A percentile compares a stretch with the other conserved stretches of the same genome.
phyloP scores from a whole-genome alignment of 92 coral and sea anemone species.

The Ricordea florida region DNA sequence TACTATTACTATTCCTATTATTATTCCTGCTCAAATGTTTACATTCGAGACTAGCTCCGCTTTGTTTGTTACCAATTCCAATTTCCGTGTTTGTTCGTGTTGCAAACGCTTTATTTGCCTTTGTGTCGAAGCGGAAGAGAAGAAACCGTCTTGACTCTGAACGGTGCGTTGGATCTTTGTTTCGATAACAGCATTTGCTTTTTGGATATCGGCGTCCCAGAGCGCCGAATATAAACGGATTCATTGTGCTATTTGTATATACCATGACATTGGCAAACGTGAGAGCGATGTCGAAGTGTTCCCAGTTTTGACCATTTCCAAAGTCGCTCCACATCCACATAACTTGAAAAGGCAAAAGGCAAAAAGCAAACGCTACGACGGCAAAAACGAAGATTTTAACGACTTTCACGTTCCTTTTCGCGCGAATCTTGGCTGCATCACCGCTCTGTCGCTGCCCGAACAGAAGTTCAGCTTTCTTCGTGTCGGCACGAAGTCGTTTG shows the following conservation, averaged over 20 bases:
- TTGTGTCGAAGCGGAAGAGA: neutral
- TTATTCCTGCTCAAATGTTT: no score
- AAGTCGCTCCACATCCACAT: constrained; percentile 80
- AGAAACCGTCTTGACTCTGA: neutral
- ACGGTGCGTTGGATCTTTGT: neutral
- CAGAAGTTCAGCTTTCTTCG: neutral
- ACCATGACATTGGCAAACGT: constrained; percentile 58
- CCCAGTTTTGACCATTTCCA: constrained; percentile 57
- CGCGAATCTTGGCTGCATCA: constrained; percentile 1
- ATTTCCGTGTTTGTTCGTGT: no score
- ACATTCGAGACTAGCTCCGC: no score
- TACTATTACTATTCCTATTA: no score
- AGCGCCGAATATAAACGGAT: constrained; percentile 79
- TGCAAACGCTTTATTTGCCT: neutral
- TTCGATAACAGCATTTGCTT: neutral
- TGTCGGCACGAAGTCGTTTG: constrained; percentile 42
- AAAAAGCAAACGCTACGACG: constrained; percentile 67
- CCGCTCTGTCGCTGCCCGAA: neutral
- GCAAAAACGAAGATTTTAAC: constrained; percentile 72
- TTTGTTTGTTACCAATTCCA: no score
- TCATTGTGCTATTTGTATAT: constrained; percentile 64
- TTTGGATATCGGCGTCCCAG: constrained; percentile 3
- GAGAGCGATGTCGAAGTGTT: constrained; percentile 32
- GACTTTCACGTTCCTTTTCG: constrained; percentile 48
- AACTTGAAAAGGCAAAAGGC: constrained; percentile 70